Base-by-base conservation (phyloP, 1,140 invertebrate genomes). In the Pogonognathellus flavescens region DNA sequence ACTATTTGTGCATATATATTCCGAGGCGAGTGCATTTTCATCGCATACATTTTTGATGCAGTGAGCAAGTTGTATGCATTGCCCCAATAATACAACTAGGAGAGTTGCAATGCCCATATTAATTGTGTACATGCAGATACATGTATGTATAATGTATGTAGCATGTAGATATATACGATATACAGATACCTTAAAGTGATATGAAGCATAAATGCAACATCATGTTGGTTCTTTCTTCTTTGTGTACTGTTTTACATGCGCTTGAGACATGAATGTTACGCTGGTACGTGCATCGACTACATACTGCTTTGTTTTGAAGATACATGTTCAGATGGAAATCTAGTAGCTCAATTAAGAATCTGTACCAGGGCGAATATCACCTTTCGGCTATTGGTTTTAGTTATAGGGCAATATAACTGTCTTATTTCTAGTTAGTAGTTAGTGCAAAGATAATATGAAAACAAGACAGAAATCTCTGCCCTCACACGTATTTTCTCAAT, bases 391-490 rank as follows among this genome's bases (percentile, higher is more conserved):
- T 72, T 49, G 41, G 41, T 18, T 72, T 41, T 18, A 76, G 70
- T 14, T 76, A 76, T 31, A 50, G 70, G 70, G 31, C 41, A 76
- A 16, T 31, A 50, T 70, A 70, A 70, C 62, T 70, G 62, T 70
- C 62, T 76, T 49, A 76, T 76, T 76, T 31, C 16, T 76, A 49
- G 25, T 11, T 41, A 76, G 16, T 25, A 50, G n/a, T 76, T 18
- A 76, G 41, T 76, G 7, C 16, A 41, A n/a, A 31, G 70, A 76
- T 13, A 76, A 49, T 41, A 41, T 41, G 31, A 41, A 50, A 18
- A 76, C 31, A 76, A 76, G n/a, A 50, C 25, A 76, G 70, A 76
- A 76, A 76, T 76, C 70, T 76, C 70, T 76, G 70, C 70, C 70
- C 70, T 50, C 41, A 76, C 70, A 76, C 70, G 70, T 76, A 76